A percentile compares a stretch with the other conserved stretches of the same genome.
Evolutionary conservation across 2,797 vertebrate species (phyloP).

Genomic region (Steatocranus sp.): DNA sequence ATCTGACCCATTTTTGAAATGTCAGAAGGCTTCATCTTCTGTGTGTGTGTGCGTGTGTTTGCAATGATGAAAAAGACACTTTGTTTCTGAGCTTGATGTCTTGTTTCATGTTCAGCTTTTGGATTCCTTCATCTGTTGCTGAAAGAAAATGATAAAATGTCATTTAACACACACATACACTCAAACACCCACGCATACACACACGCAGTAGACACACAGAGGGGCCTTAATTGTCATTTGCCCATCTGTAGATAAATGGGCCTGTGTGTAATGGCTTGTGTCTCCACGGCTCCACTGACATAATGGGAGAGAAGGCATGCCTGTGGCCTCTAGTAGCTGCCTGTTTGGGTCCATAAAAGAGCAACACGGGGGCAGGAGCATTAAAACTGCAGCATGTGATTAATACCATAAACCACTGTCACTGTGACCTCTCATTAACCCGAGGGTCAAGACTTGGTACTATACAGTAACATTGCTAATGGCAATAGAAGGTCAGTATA

Average conservation of each 20-base stretch:
- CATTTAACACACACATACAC: neutral
- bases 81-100: constrained; percentile 1
- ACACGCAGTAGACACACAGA: neutral
- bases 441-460: constrained; percentile 7
- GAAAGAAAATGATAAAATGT: constrained; percentile 32
- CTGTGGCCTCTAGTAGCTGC: constrained; percentile 11
- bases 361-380: constrained; percentile 8
- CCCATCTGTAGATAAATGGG: constrained; percentile 48
- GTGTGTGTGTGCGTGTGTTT: neutral
- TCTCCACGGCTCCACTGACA: constrained; percentile 36
- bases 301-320: constrained; percentile 32
- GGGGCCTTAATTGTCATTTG: constrained; percentile 36
- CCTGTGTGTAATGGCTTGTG: constrained; percentile 54
- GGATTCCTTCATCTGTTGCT: constrained; percentile 6
- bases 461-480: constrained; percentile 8
- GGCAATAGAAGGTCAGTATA: constrained; percentile 8
- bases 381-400: constrained; percentile 43
- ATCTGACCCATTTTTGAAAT: constrained; percentile 47
- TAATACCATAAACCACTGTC: constrained; percentile 29
- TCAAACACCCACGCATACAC: neutral
- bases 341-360: constrained; percentile 45
- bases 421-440: constrained; percentile 56
- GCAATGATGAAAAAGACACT: neutral
- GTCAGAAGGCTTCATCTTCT: constrained; percentile 29
- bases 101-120: constrained; percentile 20